Evolutionary conservation across 1,140 invertebrate species (phyloP).

Genomic region (Drosophila insularis): DNA sequence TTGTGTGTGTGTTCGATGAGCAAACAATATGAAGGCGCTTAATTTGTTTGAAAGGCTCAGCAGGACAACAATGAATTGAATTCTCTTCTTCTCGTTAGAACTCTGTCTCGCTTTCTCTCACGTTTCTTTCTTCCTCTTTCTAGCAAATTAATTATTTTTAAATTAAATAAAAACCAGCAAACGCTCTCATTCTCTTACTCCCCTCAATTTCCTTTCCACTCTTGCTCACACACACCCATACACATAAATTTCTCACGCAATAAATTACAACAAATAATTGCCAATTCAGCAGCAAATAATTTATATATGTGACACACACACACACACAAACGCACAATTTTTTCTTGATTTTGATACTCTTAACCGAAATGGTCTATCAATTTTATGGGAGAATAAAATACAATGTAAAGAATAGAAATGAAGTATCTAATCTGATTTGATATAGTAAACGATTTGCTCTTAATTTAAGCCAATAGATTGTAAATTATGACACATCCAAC

Average conservation of each 20-base stretch:
- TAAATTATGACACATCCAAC: too few relatives aligned
- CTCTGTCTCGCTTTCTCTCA: not conserved
- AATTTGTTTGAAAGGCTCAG: conserved; percentile 50
- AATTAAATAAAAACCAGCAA: conserved; percentile 53
- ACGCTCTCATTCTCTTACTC: not conserved
- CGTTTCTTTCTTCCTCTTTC: not conserved
- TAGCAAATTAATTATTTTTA: conserved; percentile 57
- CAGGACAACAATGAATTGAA: conserved; percentile 33
- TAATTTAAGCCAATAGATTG: too few relatives aligned
- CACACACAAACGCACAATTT: conserved; percentile 28
- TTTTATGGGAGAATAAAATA: not conserved
- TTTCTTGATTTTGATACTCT: conserved; percentile 28
- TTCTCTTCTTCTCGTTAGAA: not conserved
- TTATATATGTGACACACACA: conserved; percentile 58
- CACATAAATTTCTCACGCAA: conserved; percentile 54
- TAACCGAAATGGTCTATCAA: not conserved
- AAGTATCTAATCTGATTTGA: too few relatives aligned
- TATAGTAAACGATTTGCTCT: too few relatives aligned
- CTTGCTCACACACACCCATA: conserved; percentile 8
- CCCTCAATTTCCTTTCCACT: not conserved
- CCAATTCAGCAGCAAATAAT: conserved; percentile 61
- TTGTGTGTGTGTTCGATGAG: conserved; percentile 26
- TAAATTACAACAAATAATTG: conserved; percentile 65
- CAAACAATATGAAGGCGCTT: conserved; percentile 44
- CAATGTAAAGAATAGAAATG: too few relatives aligned